Percentiles rank a stretch among this genome's conserved stretches.
phyloP scores from a whole-genome alignment of 2,797 vertebrate genomes.

The Periparus ater region DNA sequence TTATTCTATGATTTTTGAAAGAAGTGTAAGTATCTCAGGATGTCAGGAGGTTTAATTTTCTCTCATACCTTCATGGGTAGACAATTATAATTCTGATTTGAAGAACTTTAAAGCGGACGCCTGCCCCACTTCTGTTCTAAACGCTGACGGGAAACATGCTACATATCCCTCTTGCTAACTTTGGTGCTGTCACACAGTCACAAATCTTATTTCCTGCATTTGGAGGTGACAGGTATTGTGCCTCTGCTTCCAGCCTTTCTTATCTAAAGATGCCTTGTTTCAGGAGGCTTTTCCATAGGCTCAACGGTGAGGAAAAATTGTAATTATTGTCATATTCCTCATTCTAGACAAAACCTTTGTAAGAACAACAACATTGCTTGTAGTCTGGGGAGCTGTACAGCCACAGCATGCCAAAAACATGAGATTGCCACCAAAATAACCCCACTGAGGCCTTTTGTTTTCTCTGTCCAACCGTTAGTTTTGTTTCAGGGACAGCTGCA shows the following conservation, averaged over 20 bases:
- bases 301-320: background rate
- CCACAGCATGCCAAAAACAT: background rate
- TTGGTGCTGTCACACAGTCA: background rate
- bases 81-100: slow-evolving; percentile 36
- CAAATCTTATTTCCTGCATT: background rate
- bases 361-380: background rate
- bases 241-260: background rate
- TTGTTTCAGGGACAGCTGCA: slow-evolving; percentile 2
- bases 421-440: background rate
- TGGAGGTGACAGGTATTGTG: background rate
- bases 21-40: background rate
- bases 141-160: background rate
- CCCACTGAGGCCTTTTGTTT: background rate
- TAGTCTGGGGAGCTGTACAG: background rate
- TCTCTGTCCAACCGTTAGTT: background rate
- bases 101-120: slow-evolving; percentile 41
- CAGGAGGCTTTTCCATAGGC: background rate
- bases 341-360: background rate
- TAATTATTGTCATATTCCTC: background rate
- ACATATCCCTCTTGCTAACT: slow-evolving; percentile 14
- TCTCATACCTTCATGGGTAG: background rate
- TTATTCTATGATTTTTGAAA: background rate
- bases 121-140: slow-evolving; percentile 40
- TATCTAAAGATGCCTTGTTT: background rate
- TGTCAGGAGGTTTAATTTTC: slow-evolving; percentile 34